Evolutionary conservation across 2,113 vertebrate genomes (phyloP), one percentile per base, ranked within the genome.

Genomic region (Saiga tatarica): DNA sequence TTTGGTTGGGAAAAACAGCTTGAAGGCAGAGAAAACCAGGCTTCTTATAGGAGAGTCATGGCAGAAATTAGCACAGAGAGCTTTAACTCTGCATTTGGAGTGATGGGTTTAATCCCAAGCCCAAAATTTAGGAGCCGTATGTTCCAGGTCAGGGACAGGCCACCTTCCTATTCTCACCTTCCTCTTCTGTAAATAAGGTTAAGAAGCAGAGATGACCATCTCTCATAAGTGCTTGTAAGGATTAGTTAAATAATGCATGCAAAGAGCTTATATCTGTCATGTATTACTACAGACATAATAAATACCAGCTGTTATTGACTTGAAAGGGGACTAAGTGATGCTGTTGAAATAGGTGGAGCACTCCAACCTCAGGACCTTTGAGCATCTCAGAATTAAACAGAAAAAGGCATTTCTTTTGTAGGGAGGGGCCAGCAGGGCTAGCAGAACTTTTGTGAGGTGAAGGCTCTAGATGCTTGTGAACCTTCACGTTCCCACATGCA

Each of bases 101-200:
- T 19, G 6, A 36, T 5, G 7, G 28, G 16, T 52, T 26, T 17
- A 4, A 15, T 7, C 1, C 23, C 7, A 16, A 1, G 1, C 1
- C 59, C 47, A 4, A 33, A 5, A 5, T 8, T 12, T 33, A 19
- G 8, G 28, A 94, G 4, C 42, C 9, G 2, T 21, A 21, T 79
- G 47, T 74, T 15, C 12, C 36, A 26, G 3, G 30, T n/a, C 33
- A 39, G 33, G 7, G 7, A n/a, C 28, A 52, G 47, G 45, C 47
- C 33, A 2, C 2, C 3, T 59, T 9, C 57, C 71, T n/a, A 4
- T 36, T 23, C 4, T 57, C 13, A 30, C 23, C 15, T 85, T 87
- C 21, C 36, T 21, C 7, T 74, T 53, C n/a, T 87, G 30, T 15
- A 33, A 28, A 25, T 14, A 1, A 53, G 8, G 19, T 50, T 25